Conservation (phyloP, 2,888 invertebrate species). For the Nemapogon koenigi region DNA sequence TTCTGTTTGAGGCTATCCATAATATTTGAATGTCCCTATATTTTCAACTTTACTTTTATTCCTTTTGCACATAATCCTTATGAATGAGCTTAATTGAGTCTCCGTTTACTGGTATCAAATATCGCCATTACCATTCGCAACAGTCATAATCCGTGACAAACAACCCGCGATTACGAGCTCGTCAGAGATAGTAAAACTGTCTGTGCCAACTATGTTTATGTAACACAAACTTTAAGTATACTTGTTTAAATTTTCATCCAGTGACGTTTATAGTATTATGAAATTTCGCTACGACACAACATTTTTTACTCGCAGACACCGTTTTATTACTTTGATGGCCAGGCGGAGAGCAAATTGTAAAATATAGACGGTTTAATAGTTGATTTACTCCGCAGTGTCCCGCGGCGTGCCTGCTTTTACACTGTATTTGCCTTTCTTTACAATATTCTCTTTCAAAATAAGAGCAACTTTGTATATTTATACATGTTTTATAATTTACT, state of each 20-base stretch:
- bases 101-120: constrained; percentile 1
- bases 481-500: neutral
- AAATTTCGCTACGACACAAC: constrained; percentile 22
- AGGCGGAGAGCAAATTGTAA: constrained; percentile 40
- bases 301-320: constrained; percentile 22
- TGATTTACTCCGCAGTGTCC: constrained; percentile 28
- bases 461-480: neutral
- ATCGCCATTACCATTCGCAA: neutral
- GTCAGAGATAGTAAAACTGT: constrained; percentile 12
- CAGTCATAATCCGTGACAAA: constrained; percentile 8
- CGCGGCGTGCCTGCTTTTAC: neutral
- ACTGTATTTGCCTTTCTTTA: neutral
- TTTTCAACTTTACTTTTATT: too few species aligned
- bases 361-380: constrained; percentile 38
- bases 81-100: constrained; percentile 1
- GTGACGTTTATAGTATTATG: constrained; percentile 28
- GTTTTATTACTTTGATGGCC: constrained; percentile 26
- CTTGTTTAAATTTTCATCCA: constrained; percentile 33
- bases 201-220: constrained; percentile 20
- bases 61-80: neutral
- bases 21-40: too few species aligned
- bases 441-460: neutral
- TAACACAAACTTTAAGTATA: constrained; percentile 12
- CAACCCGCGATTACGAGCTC: constrained; percentile 10
- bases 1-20: too few species aligned